Percentiles rank a stretch among this genome's conserved stretches.
Evolutionary conservation across 2,113 vertebrate genomes (phyloP).

Genomic region (Smithornis capensis): DNA sequence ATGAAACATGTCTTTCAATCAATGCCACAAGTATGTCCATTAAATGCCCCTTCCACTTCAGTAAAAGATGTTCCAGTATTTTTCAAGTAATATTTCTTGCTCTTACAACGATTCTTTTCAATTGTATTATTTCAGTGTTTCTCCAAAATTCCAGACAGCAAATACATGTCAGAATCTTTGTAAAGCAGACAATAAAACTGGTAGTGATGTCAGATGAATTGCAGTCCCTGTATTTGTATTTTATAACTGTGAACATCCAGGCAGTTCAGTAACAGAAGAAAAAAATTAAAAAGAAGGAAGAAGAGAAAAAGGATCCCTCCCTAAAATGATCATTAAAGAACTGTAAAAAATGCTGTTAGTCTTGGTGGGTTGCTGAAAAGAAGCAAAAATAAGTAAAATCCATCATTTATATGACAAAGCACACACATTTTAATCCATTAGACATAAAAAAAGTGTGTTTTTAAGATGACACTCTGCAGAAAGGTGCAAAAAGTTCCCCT

Average conservation of each 20-base stretch:
- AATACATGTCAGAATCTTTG: not conserved
- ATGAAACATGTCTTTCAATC: not conserved
- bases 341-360: not conserved
- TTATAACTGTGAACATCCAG: not conserved
- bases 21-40: not conserved
- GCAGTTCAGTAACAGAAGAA: not conserved
- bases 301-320: not conserved
- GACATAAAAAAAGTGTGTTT: not conserved
- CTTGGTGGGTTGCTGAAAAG: not conserved
- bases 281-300: not conserved
- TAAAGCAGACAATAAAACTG: conserved; percentile 1
- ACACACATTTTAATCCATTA: not conserved
- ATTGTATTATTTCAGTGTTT: not conserved
- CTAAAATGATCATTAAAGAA: not conserved
- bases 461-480: not conserved
- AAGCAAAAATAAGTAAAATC: not conserved
- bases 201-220: not conserved
- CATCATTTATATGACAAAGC: not conserved
- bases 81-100: not conserved
- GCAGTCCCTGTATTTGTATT: not conserved
- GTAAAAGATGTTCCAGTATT: not conserved
- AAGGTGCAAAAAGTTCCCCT: not conserved
- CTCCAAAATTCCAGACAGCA: not conserved
- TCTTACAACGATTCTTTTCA: not conserved
- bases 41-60: not conserved